A percentile compares a stretch with the other conserved stretches of the same genome.
Evolutionary conservation across 37 sponge, comb jelly and placozoan genomes (phyloP).

Genomic region (Eunapius fragilis): DNA sequence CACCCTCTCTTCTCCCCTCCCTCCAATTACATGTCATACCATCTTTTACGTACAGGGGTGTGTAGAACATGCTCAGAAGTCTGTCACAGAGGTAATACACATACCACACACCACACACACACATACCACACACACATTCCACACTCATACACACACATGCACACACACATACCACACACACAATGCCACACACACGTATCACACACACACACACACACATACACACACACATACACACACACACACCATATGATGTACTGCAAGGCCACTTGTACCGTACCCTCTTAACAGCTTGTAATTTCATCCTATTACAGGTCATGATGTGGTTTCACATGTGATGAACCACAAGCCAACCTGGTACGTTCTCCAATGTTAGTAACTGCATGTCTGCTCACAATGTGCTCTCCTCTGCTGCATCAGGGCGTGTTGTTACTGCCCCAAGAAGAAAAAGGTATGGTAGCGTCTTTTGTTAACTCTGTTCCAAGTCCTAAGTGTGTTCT

Average conservation of each 20-base stretch:
- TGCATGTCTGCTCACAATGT: neutral
- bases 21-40: neutral
- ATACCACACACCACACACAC: neutral
- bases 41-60: constrained; percentile 53
- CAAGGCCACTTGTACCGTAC: neutral
- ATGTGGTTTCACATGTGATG: constrained; percentile 21
- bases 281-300: neutral
- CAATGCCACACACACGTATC: neutral
- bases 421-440: constrained; percentile 80
- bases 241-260: neutral
- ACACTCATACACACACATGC: neutral
- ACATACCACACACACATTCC: neutral
- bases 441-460: constrained; percentile 62
- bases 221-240: no score
- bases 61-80: constrained; percentile 59
- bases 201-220: neutral
- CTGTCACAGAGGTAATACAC: constrained; percentile 67
- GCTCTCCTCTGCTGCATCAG: no score
- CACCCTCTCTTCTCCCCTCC: no score
- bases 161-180: neutral
- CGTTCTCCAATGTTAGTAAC: neutral
- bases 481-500: neutral
- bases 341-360: constrained; percentile 77
- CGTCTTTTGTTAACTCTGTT: no score
- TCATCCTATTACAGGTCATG: constrained; percentile 23